Base-by-base conservation (phyloP, 2,113 vertebrate genomes). In the Lontra canadensis region DNA sequence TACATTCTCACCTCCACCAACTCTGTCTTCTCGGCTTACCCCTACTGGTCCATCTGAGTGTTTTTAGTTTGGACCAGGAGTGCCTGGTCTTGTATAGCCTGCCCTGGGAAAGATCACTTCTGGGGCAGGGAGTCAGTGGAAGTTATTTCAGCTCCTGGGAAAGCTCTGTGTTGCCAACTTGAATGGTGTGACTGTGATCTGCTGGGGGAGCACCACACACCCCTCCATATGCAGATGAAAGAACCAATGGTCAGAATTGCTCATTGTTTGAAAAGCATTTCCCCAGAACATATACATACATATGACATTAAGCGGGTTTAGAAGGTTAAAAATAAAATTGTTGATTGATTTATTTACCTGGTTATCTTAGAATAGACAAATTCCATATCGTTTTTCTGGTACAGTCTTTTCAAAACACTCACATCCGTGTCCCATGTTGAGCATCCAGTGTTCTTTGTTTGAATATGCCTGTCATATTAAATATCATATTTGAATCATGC, bases 1-100 rank as follows among this genome's bases (percentile, higher is more conserved):
- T 15, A 13, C 0, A 1, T 13, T 7, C 17, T 12, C 3, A 12
- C 61, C 18, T n/a, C 26, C 12, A 29, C 52, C 1, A 73, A 44
- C 21, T 20, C 55, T 57, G 0, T 65, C n/a, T 7, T 29, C 52
- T 82, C 20, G 1, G 14, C 1, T 26, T 3, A 14, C 25, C 3
- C 2, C 23, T 67, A 4, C 0, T 23, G 20, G 10, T 39, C 61
- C 47, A 34, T 15, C 25, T 12, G 9, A 23, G 4, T 25, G 6
- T 26, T 88, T 81, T 10, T 21, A 63, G 67, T 61, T 74, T 11
- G 36, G 57, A 71, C 12, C 26, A 10, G 13, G 7, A 12, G 23
- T 42, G 12, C 42, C 55, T 34, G 17, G 36, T 71, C 29, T 13
- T 34, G 23, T 26, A 21, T 20, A 57, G 13, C 4, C 0, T 25